A percentile compares a stretch with the other conserved stretches of the same genome.
These are phyloP conservation scores for Anoncus sp. DNA, from an alignment of 2,888 invertebrate species.

Conservation along the genomic window DNA sequence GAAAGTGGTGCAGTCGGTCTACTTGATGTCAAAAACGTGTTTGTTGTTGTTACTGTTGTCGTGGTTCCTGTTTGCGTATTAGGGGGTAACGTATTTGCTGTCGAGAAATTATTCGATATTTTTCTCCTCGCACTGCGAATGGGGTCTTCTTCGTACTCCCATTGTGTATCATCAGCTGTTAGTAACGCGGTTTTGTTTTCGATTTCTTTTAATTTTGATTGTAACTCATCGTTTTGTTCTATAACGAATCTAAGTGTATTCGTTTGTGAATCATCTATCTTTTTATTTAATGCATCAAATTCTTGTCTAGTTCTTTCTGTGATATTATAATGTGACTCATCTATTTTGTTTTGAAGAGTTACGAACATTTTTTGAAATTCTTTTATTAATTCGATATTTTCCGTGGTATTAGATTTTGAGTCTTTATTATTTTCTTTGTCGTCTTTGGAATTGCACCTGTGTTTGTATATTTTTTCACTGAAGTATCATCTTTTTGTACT, in stretches of 20 bases:
- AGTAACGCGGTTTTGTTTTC: neutral
- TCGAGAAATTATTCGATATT: neutral
- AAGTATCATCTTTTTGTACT: neutral
- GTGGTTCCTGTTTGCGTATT: neutral
- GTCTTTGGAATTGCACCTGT: neutral
- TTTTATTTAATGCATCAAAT: neutral
- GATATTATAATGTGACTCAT: neutral
- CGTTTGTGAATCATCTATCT: neutral
- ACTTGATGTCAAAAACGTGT: neutral
- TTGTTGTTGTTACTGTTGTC: neutral
- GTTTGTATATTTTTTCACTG: neutral
- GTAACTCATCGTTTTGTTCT: neutral
- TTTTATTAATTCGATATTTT: neutral
- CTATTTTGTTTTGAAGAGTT: neutral
- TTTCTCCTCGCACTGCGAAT: neutral
- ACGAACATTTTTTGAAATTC: neutral
- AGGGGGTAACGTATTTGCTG: neutral
- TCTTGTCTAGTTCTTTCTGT: neutral
- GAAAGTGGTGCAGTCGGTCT: too few species aligned
- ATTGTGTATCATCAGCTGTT: neutral
- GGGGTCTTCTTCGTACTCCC: conserved; percentile 9
- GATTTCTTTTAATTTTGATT: neutral
- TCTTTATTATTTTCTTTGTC: neutral
- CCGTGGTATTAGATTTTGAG: neutral
- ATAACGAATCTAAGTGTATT: neutral